Conservation (phyloP, 53 echinoderm and acorn worm genomes). For the Crossaster papposus region DNA sequence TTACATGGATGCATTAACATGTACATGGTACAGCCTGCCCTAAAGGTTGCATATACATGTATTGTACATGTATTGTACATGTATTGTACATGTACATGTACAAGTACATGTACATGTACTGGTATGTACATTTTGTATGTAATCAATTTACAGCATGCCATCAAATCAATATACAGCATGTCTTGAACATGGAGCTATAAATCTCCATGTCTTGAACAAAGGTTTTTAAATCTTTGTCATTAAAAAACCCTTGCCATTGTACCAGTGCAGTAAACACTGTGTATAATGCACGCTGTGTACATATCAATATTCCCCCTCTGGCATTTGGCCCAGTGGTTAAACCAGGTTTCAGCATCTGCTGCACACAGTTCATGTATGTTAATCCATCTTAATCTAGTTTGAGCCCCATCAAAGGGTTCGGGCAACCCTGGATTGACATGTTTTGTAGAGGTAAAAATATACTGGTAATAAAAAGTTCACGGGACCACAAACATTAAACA, state of each 20-base stretch:
- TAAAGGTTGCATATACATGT: background rate
- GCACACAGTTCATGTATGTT: background rate
- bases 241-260: too few species aligned
- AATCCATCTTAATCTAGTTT: background rate
- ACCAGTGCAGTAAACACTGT: too few species aligned
- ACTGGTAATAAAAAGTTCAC: background rate
- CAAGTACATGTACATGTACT: too few species aligned
- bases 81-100: background rate
- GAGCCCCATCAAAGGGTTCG: background rate
- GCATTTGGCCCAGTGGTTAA: background rate
- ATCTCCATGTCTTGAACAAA: too few species aligned
- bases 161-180: too few species aligned
- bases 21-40: background rate
- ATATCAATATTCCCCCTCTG: background rate
- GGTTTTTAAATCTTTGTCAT: too few species aligned
- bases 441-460: background rate
- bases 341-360: background rate
- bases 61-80: background rate
- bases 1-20: too few species aligned
- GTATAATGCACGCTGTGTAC: too few species aligned
- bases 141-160: too few species aligned
- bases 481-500: background rate
- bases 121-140: too few species aligned
- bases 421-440: background rate
- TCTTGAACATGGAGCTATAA: too few species aligned